phyloP scores from a whole-genome alignment of 2,888 invertebrate species.

The Yponomeuta cagnagella region DNA sequence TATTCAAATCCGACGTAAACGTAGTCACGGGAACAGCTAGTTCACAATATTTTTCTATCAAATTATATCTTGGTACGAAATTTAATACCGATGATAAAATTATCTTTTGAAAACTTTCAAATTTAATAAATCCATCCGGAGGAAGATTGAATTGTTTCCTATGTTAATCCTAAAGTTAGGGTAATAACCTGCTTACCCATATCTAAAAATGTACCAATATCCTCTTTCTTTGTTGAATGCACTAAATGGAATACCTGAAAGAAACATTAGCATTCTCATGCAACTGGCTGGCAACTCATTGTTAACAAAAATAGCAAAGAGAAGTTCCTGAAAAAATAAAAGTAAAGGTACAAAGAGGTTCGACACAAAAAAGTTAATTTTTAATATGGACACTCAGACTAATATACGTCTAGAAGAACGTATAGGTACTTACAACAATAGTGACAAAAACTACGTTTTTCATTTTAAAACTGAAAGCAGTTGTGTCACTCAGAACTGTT shows the following conservation, averaged over 20 bases:
- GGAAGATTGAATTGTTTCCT: neutral
- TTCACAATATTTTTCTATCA: too few species aligned
- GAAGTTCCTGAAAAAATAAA: too few species aligned
- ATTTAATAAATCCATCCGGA: neutral
- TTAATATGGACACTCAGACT: too few species aligned
- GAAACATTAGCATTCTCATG: neutral
- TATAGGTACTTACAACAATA: neutral
- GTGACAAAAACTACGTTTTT: neutral
- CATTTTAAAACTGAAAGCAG: neutral
- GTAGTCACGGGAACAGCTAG: too few species aligned
- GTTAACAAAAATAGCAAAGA: neutral
- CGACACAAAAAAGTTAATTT: too few species aligned
- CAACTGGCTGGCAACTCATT: neutral
- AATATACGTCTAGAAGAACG: neutral
- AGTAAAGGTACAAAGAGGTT: too few species aligned
- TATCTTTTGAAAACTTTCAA: too few species aligned
- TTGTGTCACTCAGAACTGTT: neutral
- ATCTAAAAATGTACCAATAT: neutral
- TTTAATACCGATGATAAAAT: too few species aligned
- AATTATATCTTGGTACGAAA: too few species aligned
- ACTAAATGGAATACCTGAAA: neutral
- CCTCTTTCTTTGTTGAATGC: neutral
- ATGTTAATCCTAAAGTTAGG: too few species aligned
- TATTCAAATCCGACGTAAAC: too few species aligned
- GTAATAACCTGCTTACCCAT: neutral